Conservation (phyloP, 2,113 vertebrate genomes). For the Hippocampus barbouri region DNA sequence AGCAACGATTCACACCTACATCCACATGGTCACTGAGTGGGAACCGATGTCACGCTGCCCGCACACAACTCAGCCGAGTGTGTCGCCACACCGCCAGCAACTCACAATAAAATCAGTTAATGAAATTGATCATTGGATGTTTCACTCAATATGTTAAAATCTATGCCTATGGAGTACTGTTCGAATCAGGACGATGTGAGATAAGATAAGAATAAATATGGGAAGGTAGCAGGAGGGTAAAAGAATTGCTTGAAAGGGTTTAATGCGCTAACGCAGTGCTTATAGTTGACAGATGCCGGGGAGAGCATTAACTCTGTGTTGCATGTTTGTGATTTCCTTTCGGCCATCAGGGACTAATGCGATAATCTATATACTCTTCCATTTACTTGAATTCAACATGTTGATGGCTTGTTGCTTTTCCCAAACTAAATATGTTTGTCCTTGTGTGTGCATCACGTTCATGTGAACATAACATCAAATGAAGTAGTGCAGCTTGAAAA, state of each 20-base stretch:
- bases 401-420: not conserved
- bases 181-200: conserved; percentile 12
- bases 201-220: conserved; percentile 4
- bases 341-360: not conserved
- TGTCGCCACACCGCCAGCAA: too few relatives aligned
- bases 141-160: not conserved
- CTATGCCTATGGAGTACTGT: conserved; percentile 6
- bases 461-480: not conserved
- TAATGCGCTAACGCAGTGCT: conserved; percentile 32
- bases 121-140: not conserved
- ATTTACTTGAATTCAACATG: not conserved
- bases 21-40: too few relatives aligned
- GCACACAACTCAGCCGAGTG: too few relatives aligned
- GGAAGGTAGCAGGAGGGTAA: not conserved
- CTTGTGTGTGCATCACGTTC: not conserved
- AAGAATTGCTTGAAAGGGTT: conserved; percentile 41
- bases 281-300: conserved; percentile 49
- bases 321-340: conserved; percentile 18
- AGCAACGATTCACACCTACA: too few relatives aligned
- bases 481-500: not conserved
- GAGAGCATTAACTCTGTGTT: conserved; percentile 21
- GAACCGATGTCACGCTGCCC: too few relatives aligned
- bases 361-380: not conserved
- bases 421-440: not conserved
- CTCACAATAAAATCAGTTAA: not conserved